These are phyloP conservation scores for Otocyon megalotis DNA, from an alignment of 2,113 vertebrate species.

Conservation along the genomic window DNA sequence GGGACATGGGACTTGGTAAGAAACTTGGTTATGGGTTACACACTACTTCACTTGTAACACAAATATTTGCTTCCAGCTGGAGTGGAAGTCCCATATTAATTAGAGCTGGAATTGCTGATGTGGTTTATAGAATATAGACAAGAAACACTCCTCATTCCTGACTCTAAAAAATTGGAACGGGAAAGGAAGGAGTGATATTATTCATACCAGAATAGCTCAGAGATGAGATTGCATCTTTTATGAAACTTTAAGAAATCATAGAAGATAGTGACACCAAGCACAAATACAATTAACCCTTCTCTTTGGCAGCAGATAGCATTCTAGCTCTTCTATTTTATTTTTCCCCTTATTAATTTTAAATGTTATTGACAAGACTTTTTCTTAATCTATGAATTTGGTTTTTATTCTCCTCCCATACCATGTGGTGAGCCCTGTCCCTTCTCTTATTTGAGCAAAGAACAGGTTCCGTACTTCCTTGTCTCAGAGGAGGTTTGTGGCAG, in stretches of 20 bases:
- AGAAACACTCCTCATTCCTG: conserved; percentile 55
- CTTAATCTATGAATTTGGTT: not conserved
- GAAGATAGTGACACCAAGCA: conserved; percentile 41
- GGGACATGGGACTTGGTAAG: not conserved
- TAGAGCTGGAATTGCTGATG: conserved; percentile 49
- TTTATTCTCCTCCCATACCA: not conserved
- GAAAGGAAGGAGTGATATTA: not conserved
- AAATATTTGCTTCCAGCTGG: conserved; percentile 70
- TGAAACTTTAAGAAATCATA: conserved; percentile 7
- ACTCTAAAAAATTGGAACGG: not conserved
- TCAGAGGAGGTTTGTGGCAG: not conserved
- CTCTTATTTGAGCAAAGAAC: not conserved
- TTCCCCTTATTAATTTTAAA: conserved; percentile 39
- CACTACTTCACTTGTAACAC: conserved; percentile 18
- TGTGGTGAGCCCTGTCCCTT: not conserved
- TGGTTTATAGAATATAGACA: conserved; percentile 2
- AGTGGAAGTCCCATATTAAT: conserved; percentile 60
- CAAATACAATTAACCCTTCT: conserved; percentile 57
- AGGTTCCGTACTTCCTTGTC: not conserved
- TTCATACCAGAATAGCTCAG: not conserved
- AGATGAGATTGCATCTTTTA: not conserved
- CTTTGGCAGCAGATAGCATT: not conserved
- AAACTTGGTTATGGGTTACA: not conserved
- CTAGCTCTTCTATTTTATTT: conserved; percentile 7
- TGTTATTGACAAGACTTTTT: not conserved